Percentiles rank a stretch among this genome's conserved stretches.
phyloP scores from a whole-genome alignment of 2,888 invertebrate genomes.

The Chirona hameri region DNA sequence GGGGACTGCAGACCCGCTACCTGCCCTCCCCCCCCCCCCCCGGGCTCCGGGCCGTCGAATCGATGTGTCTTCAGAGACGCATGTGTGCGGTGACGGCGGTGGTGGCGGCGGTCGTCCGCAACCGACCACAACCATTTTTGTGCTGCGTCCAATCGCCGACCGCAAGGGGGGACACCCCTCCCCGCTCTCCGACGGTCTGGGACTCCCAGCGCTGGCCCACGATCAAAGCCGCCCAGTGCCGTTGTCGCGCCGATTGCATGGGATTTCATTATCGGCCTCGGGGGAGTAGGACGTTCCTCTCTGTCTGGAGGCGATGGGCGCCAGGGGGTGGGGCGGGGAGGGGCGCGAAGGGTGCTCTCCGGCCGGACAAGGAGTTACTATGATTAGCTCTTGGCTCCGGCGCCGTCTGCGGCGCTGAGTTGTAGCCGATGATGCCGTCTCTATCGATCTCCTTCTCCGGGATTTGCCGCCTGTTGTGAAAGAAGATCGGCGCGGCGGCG shows the following conservation, averaged over 20 bases:
- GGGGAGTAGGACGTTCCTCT: not conserved
- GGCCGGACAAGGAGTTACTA: no score
- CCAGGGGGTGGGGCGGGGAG: not conserved
- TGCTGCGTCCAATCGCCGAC: not conserved
- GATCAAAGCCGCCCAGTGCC: not conserved
- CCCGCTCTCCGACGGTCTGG: not conserved
- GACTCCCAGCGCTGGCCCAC: not conserved
- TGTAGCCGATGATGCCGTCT: not conserved
- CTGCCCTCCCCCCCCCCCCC: not conserved
- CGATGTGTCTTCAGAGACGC: not conserved
- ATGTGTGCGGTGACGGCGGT: no score
- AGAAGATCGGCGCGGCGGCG: not conserved
- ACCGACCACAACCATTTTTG: not conserved
- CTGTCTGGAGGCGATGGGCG: not conserved
- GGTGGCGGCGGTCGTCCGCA: no score
- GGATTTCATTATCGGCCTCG: slow-evolving; percentile 22
- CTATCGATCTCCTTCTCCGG: not conserved
- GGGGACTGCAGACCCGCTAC: not conserved
- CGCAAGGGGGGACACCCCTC: not conserved
- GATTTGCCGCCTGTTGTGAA: slow-evolving; percentile 13
- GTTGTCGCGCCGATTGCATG: not conserved
- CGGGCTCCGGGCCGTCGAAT: not conserved
- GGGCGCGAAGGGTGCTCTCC: not conserved
- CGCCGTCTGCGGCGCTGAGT: not conserved
- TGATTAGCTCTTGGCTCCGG: no score